phyloP scores from a whole-genome alignment of 2,888 invertebrate species.

The Tachina grossa region DNA sequence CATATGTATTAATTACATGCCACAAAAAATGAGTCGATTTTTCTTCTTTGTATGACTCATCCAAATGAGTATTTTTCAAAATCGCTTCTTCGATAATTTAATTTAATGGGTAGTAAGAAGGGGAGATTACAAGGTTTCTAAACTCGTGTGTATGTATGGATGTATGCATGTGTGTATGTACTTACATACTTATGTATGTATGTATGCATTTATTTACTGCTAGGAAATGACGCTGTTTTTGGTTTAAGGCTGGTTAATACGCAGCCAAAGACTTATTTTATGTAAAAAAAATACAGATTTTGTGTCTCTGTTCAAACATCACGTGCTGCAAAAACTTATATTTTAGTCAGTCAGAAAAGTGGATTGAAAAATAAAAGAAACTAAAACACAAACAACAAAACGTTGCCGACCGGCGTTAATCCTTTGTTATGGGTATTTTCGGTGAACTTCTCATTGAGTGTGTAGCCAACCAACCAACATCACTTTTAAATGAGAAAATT shows the following conservation, averaged over 20 bases:
- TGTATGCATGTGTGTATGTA: not conserved
- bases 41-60: no score
- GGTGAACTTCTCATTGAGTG: constrained; percentile 20
- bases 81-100: no score
- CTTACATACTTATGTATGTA: not conserved
- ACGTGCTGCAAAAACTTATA: constrained; percentile 54
- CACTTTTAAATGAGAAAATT: constrained; percentile 57
- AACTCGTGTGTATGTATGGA: no score
- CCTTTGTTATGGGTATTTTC: constrained; percentile 66
- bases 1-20: no score
- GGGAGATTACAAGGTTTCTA: no score
- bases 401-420: constrained; percentile 51
- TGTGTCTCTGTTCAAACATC: constrained; percentile 47
- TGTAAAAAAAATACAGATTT: constrained; percentile 23
- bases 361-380: constrained; percentile 5
- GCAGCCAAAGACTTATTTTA: constrained; percentile 27
- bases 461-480: constrained; percentile 5
- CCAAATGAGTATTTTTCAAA: no score
- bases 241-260: constrained; percentile 38
- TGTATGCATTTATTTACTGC: not conserved
- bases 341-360: constrained; percentile 17
- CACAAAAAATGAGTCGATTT: no score
- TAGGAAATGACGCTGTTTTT: constrained; percentile 33
- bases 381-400: constrained; percentile 24
- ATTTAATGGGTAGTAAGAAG: no score